phyloP scores from a whole-genome alignment of 2,888 invertebrate genomes.

The Copidosoma aretas region DNA sequence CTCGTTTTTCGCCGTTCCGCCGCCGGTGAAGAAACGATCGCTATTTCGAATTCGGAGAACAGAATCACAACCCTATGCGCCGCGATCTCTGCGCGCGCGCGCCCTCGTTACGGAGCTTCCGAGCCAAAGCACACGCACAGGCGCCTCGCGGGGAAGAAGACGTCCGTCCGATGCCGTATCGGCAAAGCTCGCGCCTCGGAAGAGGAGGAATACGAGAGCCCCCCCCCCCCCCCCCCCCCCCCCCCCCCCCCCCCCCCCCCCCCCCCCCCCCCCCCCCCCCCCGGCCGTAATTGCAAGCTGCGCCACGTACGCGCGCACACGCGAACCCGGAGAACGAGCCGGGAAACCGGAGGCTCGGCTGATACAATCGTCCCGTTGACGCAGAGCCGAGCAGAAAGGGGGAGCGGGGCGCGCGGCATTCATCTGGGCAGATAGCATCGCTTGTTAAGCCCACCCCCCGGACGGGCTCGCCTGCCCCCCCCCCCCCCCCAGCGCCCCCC shows the following conservation, averaged over 20 bases:
- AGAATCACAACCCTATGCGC: too few species aligned
- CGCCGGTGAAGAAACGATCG: too few species aligned
- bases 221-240: too few species aligned
- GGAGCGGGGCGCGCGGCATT: conserved; percentile 51
- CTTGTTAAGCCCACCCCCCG: conserved; percentile 59
- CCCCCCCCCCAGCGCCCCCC: conserved; percentile 54
- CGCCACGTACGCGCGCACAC: neutral
- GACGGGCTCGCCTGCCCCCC: conserved; percentile 39
- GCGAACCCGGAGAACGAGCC: neutral
- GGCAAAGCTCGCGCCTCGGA: neutral
- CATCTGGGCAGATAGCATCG: conserved; percentile 61
- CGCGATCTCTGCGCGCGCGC: too few species aligned
- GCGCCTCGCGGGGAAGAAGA: neutral
- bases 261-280: too few species aligned
- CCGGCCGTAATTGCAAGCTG: neutral
- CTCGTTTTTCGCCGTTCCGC: too few species aligned
- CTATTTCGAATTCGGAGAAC: too few species aligned
- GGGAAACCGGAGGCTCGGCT: neutral
- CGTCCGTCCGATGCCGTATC: neutral
- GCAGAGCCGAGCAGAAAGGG: neutral
- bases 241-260: too few species aligned
- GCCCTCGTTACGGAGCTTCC: too few species aligned
- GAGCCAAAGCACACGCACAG: neutral
- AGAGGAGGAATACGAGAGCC: too few species aligned
- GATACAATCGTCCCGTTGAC: conserved; percentile 31